These are phyloP conservation scores for Bathynomus jamesi DNA, from an alignment of 1,140 invertebrate species.

Conservation along the genomic window DNA sequence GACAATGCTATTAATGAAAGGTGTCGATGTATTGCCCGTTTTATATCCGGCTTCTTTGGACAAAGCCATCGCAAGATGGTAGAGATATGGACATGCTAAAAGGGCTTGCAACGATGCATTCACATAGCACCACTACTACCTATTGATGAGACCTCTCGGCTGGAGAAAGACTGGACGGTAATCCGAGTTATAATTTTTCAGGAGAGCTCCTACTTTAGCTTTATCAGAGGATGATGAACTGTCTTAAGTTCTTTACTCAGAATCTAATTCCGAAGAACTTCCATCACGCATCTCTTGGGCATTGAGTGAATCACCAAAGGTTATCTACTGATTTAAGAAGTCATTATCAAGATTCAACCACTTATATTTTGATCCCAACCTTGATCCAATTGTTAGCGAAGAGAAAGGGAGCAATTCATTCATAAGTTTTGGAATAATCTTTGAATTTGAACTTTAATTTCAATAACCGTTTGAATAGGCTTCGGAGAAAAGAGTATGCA, in stretches of 20 bases:
- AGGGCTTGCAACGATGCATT: conserved; percentile 86
- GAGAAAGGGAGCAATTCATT: no score
- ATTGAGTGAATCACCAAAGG: not conserved
- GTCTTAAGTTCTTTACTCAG: not conserved
- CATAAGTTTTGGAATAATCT: no score
- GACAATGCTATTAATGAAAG: conserved; percentile 76
- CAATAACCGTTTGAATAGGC: no score
- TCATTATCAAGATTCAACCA: not conserved
- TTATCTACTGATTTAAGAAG: not conserved
- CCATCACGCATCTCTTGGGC: not conserved
- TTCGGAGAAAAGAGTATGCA: no score
- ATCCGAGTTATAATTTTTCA: conserved; percentile 23
- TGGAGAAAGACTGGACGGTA: conserved; percentile 40
- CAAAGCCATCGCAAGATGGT: conserved; percentile 69
- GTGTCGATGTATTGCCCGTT: conserved; percentile 59
- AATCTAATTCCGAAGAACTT: not conserved
- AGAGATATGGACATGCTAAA: conserved; percentile 85
- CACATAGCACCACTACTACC: conserved; percentile 90
- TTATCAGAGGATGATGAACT: not conserved
- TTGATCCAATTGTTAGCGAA: no score
- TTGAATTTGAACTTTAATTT: no score
- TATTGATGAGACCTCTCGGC: conserved; percentile 80
- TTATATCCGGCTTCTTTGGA: conserved; percentile 51
- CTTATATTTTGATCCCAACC: not conserved
- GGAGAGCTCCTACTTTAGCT: conserved; percentile 7